These are phyloP conservation scores for Zelleria hepariella DNA, from an alignment of 2,888 invertebrate genomes.

Conservation along the genomic window DNA sequence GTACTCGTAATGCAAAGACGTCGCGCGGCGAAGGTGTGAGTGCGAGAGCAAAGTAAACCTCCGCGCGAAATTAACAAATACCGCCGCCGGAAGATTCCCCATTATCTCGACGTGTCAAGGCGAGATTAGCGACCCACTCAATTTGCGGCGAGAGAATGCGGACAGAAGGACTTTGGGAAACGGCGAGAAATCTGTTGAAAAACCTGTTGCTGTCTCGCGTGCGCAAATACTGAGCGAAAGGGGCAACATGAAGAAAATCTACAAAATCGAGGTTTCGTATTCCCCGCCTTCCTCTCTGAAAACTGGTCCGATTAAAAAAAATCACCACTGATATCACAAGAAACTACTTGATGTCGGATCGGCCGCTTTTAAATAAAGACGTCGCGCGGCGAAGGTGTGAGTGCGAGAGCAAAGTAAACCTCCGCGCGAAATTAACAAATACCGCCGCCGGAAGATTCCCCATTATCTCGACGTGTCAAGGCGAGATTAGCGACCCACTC, in stretches of 20 bases:
- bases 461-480: not conserved
- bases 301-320: too few species aligned
- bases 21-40: not conserved
- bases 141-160: not conserved
- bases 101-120: not conserved
- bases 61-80: constrained; percentile 3
- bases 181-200: too few species aligned
- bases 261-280: too few species aligned
- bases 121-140: not conserved
- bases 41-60: constrained; percentile 5
- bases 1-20: not conserved
- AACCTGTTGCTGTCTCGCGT: too few species aligned
- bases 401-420: constrained; percentile 5
- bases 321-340: too few species aligned
- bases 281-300: too few species aligned
- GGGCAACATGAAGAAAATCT: too few species aligned
- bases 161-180: not conserved
- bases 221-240: too few species aligned
- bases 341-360: too few species aligned
- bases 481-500: not conserved
- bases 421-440: constrained; percentile 2
- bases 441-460: not conserved
- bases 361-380: too few species aligned
- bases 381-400: not conserved
- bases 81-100: not conserved